Evolutionary conservation across 37 sponge, comb jelly and placozoan species (phyloP).

Genomic region (Tethya wilhelma): DNA sequence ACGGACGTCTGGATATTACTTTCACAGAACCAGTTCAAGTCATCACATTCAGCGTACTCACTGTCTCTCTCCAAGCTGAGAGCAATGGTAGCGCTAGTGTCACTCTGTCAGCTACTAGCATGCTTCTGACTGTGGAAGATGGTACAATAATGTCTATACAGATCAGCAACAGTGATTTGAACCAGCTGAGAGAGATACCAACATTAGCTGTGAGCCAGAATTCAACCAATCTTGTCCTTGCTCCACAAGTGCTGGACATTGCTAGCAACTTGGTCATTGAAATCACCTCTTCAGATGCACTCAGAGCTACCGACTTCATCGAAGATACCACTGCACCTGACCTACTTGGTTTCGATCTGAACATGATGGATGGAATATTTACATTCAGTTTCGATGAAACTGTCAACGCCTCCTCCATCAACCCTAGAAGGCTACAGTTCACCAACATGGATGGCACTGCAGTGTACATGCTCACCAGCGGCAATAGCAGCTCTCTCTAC

Average conservation of each 20-base stretch:
- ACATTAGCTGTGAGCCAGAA: constrained; percentile 38
- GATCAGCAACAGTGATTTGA: constrained; percentile 65
- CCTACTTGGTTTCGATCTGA: constrained; percentile 51
- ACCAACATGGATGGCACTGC: constrained; percentile 3
- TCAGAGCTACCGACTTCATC: constrained; percentile 11
- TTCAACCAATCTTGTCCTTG: constrained; percentile 68
- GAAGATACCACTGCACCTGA: constrained; percentile 70
- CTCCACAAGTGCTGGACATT: constrained; percentile 55
- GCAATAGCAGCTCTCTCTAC: constrained; percentile 18
- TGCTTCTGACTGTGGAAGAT: constrained; percentile 21
- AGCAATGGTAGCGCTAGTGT: constrained; percentile 11
- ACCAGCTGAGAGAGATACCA: constrained; percentile 68
- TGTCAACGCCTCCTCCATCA: constrained; percentile 61
- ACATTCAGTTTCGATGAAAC: constrained; percentile 83
- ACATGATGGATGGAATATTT: constrained; percentile 64
- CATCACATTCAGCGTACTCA: constrained; percentile 40
- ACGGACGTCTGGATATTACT: constrained; percentile 64
- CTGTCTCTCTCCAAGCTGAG: constrained; percentile 60
- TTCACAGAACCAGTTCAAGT: constrained; percentile 68
- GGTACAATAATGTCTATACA: constrained; percentile 27
- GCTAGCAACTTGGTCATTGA: constrained; percentile 63
- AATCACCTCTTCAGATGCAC: constrained; percentile 48
- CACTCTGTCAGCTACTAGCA: constrained; percentile 36
- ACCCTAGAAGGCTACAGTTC: constrained; percentile 42
- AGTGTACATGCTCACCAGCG: constrained; percentile 54